Percentiles rank a stretch among this genome's conserved stretches.
Evolutionary conservation across 2,888 invertebrate genomes (phyloP).

Genomic region (Catonia carolina): DNA sequence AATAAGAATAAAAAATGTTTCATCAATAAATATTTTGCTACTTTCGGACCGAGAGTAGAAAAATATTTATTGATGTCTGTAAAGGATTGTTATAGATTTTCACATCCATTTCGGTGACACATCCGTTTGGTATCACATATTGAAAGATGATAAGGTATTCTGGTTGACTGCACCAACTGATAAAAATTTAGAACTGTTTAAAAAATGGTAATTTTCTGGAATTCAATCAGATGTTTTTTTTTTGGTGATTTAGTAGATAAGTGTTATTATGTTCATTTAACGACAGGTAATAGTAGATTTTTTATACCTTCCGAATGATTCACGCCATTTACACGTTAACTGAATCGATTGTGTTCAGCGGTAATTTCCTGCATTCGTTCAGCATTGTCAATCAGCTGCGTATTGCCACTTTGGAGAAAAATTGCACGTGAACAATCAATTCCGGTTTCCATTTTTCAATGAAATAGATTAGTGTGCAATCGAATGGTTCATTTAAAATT

Average conservation of each 20-base stretch:
- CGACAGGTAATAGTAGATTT: slow-evolving; percentile 75
- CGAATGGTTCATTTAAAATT: slow-evolving; percentile 82
- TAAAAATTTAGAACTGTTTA: slow-evolving; percentile 82
- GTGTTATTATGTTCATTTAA: slow-evolving; percentile 70
- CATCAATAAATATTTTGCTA: too few relatives aligned
- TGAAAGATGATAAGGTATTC: slow-evolving; percentile 85
- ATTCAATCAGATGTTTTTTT: slow-evolving; percentile 92
- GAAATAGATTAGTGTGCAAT: slow-evolving; percentile 98
- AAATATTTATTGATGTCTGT: slow-evolving; percentile 91
- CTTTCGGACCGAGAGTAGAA: slow-evolving; percentile 84
- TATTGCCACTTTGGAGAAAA: slow-evolving; percentile 94
- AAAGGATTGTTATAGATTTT: slow-evolving; percentile 86
- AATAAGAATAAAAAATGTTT: too few relatives aligned
- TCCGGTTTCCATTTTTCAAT: slow-evolving; percentile 95
- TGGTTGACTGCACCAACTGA: slow-evolving; percentile 97
- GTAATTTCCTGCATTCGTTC: slow-evolving; percentile 71
- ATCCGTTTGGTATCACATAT: slow-evolving; percentile 93
- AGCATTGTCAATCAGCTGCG: slow-evolving; percentile 93
- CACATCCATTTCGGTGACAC: slow-evolving; percentile 95
- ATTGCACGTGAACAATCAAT: slow-evolving; percentile 89
- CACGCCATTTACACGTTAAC: slow-evolving; percentile 81
- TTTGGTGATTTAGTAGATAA: slow-evolving; percentile 94
- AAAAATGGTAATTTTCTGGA: slow-evolving; percentile 93
- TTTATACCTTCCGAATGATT: slow-evolving; percentile 93
- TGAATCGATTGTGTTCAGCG: slow-evolving; percentile 86